Evolutionary conservation across 2,797 vertebrate genomes (phyloP).

Genomic region (Acanthurus tractus): DNA sequence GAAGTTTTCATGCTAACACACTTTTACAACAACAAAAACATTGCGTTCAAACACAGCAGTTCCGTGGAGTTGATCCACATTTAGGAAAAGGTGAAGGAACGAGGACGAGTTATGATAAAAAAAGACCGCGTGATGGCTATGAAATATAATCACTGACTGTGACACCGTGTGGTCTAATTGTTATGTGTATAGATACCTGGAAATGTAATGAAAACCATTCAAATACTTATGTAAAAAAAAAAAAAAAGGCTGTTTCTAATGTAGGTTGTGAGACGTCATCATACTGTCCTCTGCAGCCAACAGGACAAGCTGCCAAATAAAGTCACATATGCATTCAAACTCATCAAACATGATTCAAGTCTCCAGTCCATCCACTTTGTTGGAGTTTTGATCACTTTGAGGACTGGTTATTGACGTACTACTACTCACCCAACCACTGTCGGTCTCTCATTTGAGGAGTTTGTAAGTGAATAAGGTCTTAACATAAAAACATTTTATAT

Average conservation of each 20-base stretch:
- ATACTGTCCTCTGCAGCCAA: neutral
- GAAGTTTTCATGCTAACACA: constrained; percentile 45
- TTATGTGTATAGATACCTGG: neutral
- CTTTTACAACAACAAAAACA: constrained; percentile 66
- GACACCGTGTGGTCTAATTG: neutral
- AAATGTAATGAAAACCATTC: neutral
- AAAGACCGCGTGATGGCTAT: neutral
- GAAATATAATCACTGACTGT: neutral
- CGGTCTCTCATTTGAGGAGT: neutral
- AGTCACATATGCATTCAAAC: neutral
- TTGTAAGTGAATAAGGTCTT: neutral
- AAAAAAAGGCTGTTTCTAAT: neutral
- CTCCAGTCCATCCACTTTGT: neutral
- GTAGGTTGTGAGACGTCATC: neutral
- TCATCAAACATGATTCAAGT: neutral
- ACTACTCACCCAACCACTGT: neutral
- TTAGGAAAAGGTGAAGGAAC: constrained; percentile 20
- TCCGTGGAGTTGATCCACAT: constrained; percentile 13
- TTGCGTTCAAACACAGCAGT: constrained; percentile 16
- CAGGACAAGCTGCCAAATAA: neutral
- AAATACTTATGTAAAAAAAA: no score
- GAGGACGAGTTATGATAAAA: neutral
- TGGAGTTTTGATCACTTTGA: neutral
- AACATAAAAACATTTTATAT: neutral
- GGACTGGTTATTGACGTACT: neutral